Evolutionary conservation across 2,797 vertebrate species (phyloP).

Genomic region (Gallinago stenura): DNA sequence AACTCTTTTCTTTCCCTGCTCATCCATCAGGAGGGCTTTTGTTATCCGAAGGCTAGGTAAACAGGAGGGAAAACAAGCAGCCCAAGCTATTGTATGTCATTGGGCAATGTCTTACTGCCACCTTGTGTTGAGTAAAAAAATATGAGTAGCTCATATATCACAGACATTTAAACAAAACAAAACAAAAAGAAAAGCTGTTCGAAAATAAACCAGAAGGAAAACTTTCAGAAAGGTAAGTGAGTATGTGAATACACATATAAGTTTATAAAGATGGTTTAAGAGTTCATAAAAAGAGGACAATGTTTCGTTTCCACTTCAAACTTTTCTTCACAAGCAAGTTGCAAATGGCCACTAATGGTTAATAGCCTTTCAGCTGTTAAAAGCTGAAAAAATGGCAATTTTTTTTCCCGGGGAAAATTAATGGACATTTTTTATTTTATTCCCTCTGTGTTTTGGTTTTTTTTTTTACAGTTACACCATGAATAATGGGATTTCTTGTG

Average conservation of each 20-base stretch:
- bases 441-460: background rate
- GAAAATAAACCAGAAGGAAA: background rate
- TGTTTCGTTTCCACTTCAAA: background rate
- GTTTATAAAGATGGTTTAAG: background rate
- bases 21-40: background rate
- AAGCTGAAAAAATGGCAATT: background rate
- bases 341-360: background rate
- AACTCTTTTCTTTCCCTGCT: background rate
- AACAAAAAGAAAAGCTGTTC: background rate
- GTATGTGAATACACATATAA: background rate
- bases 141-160: background rate
- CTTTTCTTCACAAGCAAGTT: background rate
- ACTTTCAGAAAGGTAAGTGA: background rate
- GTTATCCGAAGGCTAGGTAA: background rate
- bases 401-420: background rate
- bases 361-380: background rate
- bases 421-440: background rate
- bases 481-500: background rate
- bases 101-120: slow-evolving; percentile 71
- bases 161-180: background rate
- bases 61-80: background rate
- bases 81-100: background rate
- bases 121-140: slow-evolving; percentile 61
- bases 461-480: background rate
- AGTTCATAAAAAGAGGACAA: background rate